Conservation (phyloP, 2,113 vertebrate genomes). For the Oreamnos americanus region DNA sequence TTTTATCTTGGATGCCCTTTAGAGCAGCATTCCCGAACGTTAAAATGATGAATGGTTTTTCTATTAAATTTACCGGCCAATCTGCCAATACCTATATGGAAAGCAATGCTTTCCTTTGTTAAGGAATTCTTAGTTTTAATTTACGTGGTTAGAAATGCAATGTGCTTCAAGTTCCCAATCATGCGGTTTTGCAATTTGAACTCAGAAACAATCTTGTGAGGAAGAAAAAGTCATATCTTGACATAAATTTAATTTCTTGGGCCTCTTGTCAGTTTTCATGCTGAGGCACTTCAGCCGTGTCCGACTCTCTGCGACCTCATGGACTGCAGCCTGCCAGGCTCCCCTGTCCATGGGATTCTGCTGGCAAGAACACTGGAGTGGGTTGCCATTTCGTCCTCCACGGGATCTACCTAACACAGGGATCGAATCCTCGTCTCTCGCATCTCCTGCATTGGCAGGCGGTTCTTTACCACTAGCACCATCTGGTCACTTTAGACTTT, state of each 20-base stretch:
- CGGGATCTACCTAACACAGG: accelerated
- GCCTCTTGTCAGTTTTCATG: neutral
- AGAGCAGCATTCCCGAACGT: neutral
- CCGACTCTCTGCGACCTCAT: accelerated
- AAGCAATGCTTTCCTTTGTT: neutral
- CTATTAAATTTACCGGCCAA: neutral
- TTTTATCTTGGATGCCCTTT: neutral
- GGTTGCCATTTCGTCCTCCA: neutral
- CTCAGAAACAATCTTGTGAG: neutral
- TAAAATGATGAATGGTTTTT: neutral
- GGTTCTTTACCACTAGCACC: neutral
- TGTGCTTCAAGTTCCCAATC: neutral
- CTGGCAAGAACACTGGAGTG: neutral
- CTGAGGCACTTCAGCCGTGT: neutral
- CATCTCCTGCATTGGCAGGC: accelerated
- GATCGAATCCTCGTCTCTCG: neutral
- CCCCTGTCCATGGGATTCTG: neutral
- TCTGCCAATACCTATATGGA: accelerated
- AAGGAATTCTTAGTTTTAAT: neutral
- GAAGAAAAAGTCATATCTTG: neutral
- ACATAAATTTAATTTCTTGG: neutral
- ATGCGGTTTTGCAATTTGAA: neutral
- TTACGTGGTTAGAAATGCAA: neutral
- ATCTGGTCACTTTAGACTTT: neutral
- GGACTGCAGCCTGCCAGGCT: neutral